Evolutionary conservation across 2,113 vertebrate genomes (phyloP), one percentile per base, ranked within the genome.

Genomic region (Chaetops frenatus): DNA sequence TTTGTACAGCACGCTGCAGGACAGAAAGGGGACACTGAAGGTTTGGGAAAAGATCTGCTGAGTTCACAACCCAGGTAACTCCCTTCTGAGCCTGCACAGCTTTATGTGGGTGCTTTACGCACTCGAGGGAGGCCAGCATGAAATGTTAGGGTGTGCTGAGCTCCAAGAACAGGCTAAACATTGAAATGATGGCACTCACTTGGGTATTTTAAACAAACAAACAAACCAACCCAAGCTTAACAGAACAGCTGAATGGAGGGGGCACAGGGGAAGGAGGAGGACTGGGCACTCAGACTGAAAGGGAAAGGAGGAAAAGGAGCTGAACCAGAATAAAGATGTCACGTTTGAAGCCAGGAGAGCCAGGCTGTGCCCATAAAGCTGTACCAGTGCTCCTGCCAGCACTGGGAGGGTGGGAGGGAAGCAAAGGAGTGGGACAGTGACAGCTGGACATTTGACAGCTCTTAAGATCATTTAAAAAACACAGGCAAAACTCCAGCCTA

Each of bases 1-100:
- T 36, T 66, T 64, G 22, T 13, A 28, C 0, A 42, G 29, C 6
- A 8, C 4, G 1, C 19, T 64, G 12, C 44, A 61, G 45, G 45
- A 47, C 2, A 71, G 18, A 9, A 57, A 67, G 1, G 23, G 6
- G 9, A 42, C 20, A 25, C 45, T 21, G 7, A 36, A 60, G 15
- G 42, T 40, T 10, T 38, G 12, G 48, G 33, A 45, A 56, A 56
- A 71, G 36, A 38, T 48, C 36, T 56, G 54, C 6, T 53, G 40
- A 81, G 15, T 51, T 84, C 54, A 48, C 67, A 94, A 16, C 9
- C 5, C 28, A 23, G 18, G 3, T 25, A 64, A 78, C 16, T 60
- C 4, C 0, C 27, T 56, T 61, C 18, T 7, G 19, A 24, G 24
- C 58, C 84, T 44, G n/a, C 48, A 73, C 33, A 50, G n/a, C 56